A percentile compares a stretch with the other conserved stretches of the same genome.
Evolutionary conservation across 1,140 invertebrate species (phyloP).

Genomic region (Platorchestia sp.): DNA sequence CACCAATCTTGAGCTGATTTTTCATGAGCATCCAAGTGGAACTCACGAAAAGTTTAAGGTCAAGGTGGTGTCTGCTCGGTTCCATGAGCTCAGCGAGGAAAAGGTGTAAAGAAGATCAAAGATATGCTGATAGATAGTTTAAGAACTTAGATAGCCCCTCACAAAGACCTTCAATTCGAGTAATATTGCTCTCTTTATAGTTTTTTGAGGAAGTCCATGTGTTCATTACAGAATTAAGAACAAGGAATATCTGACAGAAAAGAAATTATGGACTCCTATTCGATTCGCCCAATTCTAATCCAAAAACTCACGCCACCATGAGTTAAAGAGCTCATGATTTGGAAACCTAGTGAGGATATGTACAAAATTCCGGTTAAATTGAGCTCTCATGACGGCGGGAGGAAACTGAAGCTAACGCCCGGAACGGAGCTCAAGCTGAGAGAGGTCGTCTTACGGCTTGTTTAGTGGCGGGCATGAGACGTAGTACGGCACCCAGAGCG

Average conservation of each 20-base stretch:
- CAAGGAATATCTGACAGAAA: background rate
- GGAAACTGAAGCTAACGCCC: background rate
- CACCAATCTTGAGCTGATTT: constrained; percentile 2
- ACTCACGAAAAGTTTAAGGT: constrained; percentile 12
- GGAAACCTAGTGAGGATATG: background rate
- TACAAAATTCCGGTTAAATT: background rate
- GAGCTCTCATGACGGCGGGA: background rate
- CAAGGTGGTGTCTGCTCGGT: background rate
- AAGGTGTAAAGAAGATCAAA: background rate
- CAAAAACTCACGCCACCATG: background rate
- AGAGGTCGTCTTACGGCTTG: background rate
- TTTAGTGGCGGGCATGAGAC: background rate
- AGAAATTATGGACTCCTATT: background rate
- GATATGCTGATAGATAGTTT: background rate
- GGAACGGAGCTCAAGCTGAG: background rate
- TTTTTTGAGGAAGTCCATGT: background rate
- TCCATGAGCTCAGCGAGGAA: background rate
- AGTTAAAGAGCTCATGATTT: background rate
- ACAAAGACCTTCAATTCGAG: background rate
- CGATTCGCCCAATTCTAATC: background rate
- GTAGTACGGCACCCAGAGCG: background rate
- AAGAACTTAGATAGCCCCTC: background rate
- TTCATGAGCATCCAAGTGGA: background rate
- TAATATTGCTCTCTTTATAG: background rate
- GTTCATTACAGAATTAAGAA: background rate